Percentiles rank a stretch among this genome's conserved stretches.
These are phyloP conservation scores for Tympanuchus pallidicinctus DNA, from an alignment of 2,113 vertebrate species.

Conservation along the genomic window DNA sequence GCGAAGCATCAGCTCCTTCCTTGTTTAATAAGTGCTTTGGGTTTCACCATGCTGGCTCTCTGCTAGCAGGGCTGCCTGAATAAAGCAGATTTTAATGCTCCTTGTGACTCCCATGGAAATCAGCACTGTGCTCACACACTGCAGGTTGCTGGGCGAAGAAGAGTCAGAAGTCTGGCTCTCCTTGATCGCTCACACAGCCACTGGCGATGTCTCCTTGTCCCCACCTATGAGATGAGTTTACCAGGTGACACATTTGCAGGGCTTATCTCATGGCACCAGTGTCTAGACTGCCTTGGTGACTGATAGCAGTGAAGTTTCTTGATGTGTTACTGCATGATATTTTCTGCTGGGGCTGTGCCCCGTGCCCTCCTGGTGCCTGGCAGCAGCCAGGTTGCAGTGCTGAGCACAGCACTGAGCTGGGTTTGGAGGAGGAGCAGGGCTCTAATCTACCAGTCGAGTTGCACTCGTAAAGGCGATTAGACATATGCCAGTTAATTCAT, in stretches of 20 bases:
- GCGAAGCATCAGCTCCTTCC: rapidly evolving
- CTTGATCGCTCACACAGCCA: not conserved
- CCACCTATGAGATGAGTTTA: not conserved
- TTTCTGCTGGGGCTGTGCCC: no score
- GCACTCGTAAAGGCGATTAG: constrained; percentile 69
- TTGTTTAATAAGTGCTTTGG: not conserved
- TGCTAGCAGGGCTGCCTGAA: not conserved
- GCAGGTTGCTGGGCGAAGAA: not conserved
- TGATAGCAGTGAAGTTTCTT: not conserved
- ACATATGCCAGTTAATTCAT: constrained; percentile 70
- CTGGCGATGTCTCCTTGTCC: not conserved
- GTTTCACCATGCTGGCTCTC: not conserved
- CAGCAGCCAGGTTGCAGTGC: no score
- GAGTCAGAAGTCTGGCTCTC: not conserved
- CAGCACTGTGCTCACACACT: not conserved
- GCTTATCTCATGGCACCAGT: not conserved
- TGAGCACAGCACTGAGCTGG: not conserved
- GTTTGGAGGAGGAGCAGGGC: constrained; percentile 23
- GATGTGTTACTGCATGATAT: not conserved
- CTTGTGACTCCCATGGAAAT: not conserved
- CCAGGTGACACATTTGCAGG: not conserved
- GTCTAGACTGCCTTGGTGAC: not conserved
- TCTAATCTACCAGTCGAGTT: constrained; percentile 44
- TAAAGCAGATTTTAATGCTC: not conserved
- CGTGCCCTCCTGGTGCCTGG: not conserved